These are phyloP conservation scores for Dysidea cf. avara DNA, from an alignment of 37 sponge, comb jelly and placozoan genomes.

Conservation along the genomic window DNA sequence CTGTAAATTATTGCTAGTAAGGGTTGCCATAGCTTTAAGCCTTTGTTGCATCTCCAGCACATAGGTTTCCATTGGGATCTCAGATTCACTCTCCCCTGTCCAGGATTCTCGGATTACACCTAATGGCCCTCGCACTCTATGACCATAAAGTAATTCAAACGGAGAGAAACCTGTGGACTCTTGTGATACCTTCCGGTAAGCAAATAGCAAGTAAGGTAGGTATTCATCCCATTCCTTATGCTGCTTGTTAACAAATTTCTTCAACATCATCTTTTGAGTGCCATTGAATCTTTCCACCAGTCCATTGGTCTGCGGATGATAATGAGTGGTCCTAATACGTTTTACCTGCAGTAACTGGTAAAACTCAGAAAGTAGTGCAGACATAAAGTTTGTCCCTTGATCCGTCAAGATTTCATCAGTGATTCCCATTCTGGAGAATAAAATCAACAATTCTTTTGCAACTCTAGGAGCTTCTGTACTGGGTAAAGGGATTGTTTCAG, in stretches of 20 bases:
- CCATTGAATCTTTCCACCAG: slow-evolving; percentile 22
- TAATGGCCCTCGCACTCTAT: not conserved
- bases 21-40: not conserved
- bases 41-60: not conserved
- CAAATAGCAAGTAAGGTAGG: slow-evolving; percentile 3
- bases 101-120: not conserved
- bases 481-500: slow-evolving; percentile 29
- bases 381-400: slow-evolving; percentile 39
- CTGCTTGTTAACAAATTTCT: not conserved
- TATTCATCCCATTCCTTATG: slow-evolving; percentile 11
- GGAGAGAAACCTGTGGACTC: slow-evolving; percentile 6
- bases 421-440: slow-evolving; percentile 19
- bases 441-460: slow-evolving; percentile 12
- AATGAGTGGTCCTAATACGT: slow-evolving; percentile 19
- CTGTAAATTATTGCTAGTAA: not conserved
- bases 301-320: no score
- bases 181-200: not conserved
- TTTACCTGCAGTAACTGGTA: slow-evolving; percentile 18
- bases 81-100: not conserved
- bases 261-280: slow-evolving; percentile 15
- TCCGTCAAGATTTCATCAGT: slow-evolving; percentile 24
- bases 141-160: slow-evolving; percentile 2
- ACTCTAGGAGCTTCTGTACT: slow-evolving; percentile 19
- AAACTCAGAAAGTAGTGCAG: slow-evolving; percentile 15
- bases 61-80: not conserved